Base-by-base conservation (phyloP, 2,888 invertebrate species). In the Himalopsyche tibetana region DNA sequence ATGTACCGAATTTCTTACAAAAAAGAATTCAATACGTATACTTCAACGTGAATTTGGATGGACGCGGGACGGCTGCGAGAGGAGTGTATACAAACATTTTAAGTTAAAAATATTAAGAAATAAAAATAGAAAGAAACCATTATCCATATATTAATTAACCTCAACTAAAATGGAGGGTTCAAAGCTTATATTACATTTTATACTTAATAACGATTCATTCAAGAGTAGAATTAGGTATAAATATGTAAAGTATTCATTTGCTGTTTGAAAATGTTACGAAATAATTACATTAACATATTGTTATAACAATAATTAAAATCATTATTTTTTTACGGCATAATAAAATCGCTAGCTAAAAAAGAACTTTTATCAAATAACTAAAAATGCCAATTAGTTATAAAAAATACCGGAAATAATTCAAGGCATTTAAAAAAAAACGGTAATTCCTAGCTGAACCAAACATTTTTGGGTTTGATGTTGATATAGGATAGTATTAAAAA, bases 1-100 rank as follows among this genome's bases (percentile, higher is more conserved):
- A 38, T 36, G 19, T 36, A 74, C 15, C 38, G 36, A 74, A 74
- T 74, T 74, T 38, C 51, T 74, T 15, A 74, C 11, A 74, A 36
- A 15, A 38, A 74, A 36, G 36, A 38, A 12, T 38, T 12, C 38
- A 9, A 38, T 74, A 74, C 4, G 19, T 15, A 38, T 74, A 38
- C 12, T 74, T 74, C 38, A 36, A 38, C 74, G 3, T 80, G 83
- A 82, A 86, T 80, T 82, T 88, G 88, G 88, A 88, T 88, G 88
- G 88, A 88, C 82, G 87, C 85, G 88, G 88, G 88, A 88, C 88
- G 88, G 88, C 82, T 86, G 88, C 87, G 85, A 88, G 87, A 86
- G 83, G 84, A 87, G 83, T 87, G 87, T 88, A 88, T 88, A 88
- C 87, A 80, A 84, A 42, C 15, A 81, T 81, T 42, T 69, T n/a